Evolutionary conservation across 2,113 vertebrate genomes (phyloP), one percentile per base, ranked within the genome.

Genomic region (Kryptolebias marmoratus): DNA sequence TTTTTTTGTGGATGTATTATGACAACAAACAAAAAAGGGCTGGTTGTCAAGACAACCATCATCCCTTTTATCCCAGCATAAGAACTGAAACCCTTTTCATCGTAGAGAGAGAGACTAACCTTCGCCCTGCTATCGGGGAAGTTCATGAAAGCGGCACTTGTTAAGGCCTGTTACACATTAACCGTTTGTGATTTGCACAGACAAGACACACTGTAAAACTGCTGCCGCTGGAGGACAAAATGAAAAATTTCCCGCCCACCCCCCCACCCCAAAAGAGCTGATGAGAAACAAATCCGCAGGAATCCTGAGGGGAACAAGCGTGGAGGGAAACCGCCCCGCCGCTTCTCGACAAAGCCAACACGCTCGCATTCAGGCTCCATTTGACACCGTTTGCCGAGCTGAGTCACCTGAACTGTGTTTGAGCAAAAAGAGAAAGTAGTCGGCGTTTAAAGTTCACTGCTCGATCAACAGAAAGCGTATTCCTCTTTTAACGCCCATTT

Each of bases 161-260:
- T 93, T 86, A 49, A 22, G 81, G 59, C 90, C 78, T 88, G 90
- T 90, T 91, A 91, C 71, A 82, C 75, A 91, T 93, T 91, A 92
- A 91, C 87, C 47, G 61, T 79, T 69, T 80, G 15, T 71, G 27
- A 60, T 53, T 44, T 12, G 50, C 65, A 55, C 56, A 61, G 80
- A 68, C 30, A 52, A 2, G 0, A 28, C 14, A 58, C 8, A 58
- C 28, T 53, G 39, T 50, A 30, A 55, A 28, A 56, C 44, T 15
- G 1, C 39, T 27, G 27, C 49, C 14, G 57, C 39, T 16, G 47
- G 55, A 57, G 50, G 73, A 72, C 59, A 75, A 18, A 75, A 48
- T 28, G 15, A n/a, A 64, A 68, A 65, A 22, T 12, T 31, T 9
- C 18, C 22, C 22, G 22, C 22, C 22, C 22, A 22, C 22, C 22